These are phyloP conservation scores for Tricholaema leucomelas DNA, from an alignment of 2,113 vertebrate genomes.

Conservation along the genomic window DNA sequence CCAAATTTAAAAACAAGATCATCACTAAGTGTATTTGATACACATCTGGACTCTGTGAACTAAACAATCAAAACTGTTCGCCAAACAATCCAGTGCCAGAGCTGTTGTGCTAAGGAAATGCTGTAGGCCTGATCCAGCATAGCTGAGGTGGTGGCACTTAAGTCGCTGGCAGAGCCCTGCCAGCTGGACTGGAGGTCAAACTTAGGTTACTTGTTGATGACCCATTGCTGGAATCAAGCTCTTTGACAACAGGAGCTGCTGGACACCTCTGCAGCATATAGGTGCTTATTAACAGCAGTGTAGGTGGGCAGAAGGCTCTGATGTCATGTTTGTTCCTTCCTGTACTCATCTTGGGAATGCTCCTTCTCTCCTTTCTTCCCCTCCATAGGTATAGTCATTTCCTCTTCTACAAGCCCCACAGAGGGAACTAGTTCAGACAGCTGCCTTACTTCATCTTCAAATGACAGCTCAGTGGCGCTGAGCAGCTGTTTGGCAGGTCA, in stretches of 20 bases:
- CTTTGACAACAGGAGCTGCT: neutral
- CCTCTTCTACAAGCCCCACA: conserved; percentile 80
- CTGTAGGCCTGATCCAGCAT: neutral
- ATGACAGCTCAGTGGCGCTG: conserved; percentile 65
- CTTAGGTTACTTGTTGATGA: neutral
- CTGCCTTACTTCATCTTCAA: conserved; percentile 85
- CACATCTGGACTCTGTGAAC: neutral
- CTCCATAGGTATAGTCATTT: conserved; percentile 84
- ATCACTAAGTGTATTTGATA: neutral
- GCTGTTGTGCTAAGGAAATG: neutral
- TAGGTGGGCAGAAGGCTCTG: conserved; percentile 39
- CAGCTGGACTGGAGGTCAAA: neutral
- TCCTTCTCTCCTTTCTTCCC: conserved; percentile 38
- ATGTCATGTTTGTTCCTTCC: conserved; percentile 43
- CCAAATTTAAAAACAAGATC: neutral
- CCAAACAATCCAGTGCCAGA: neutral
- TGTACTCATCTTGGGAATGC: conserved; percentile 35
- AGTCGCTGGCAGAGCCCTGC: neutral
- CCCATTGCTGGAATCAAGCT: neutral
- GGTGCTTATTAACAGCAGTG: conserved; percentile 15
- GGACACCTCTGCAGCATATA: neutral
- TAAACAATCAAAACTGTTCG: neutral
- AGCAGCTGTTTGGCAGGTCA: conserved; percentile 76
- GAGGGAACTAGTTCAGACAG: conserved; percentile 91
- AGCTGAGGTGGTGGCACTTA: neutral